phyloP scores from a whole-genome alignment of 2,113 vertebrate genomes.

The Phyllostomus discolor region DNA sequence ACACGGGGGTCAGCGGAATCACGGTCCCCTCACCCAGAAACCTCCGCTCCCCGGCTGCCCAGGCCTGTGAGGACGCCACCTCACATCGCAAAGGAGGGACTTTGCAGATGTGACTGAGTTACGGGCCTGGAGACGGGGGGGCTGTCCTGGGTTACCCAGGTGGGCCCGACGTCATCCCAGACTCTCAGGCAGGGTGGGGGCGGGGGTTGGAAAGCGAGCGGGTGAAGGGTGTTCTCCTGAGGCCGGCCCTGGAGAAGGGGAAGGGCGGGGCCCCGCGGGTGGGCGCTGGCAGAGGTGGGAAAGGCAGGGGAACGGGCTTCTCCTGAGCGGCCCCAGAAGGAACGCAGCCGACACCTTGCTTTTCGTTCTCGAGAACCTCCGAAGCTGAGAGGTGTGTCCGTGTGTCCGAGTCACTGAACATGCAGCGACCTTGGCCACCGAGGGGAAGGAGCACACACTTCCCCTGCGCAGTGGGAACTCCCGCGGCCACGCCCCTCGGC shows the following conservation, averaged over 20 bases:
- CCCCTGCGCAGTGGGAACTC: fast-evolving
- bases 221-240: background rate
- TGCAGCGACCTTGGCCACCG: fast-evolving
- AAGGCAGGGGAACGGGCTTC: fast-evolving
- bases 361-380: background rate
- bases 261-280: fast-evolving
- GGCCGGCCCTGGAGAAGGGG: background rate
- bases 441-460: fast-evolving
- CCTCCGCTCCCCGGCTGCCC: fast-evolving
- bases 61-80: background rate
- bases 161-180: background rate
- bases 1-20: background rate
- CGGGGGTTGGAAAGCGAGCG: background rate
- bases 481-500: background rate
- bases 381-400: fast-evolving
- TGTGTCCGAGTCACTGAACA: background rate
- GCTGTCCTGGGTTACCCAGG: background rate
- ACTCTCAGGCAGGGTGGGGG: too few relatives aligned
- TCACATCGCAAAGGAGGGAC: background rate
- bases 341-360: background rate
- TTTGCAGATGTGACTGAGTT: background rate
- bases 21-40: too few relatives aligned
- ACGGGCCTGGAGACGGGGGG: fast-evolving
- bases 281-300: fast-evolving
- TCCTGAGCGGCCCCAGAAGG: too few relatives aligned